These are phyloP conservation scores for Drosophila kanapiae DNA, from an alignment of 1,140 invertebrate genomes.

Conservation along the genomic window DNA sequence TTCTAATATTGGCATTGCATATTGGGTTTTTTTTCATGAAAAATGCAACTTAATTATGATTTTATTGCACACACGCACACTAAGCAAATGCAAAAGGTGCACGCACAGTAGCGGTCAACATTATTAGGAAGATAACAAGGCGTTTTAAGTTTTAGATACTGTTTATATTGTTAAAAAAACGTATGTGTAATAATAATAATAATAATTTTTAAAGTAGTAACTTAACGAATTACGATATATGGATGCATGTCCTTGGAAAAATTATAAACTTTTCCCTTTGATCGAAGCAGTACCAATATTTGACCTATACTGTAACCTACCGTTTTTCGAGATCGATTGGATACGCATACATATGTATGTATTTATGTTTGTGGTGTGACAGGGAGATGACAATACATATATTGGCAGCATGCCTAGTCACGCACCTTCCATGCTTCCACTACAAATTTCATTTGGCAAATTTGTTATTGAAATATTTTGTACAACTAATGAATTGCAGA, in stretches of 20 bases:
- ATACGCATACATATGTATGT: no score
- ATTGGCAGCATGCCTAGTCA: not conserved
- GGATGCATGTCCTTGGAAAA: not conserved
- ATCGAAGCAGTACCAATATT: not conserved
- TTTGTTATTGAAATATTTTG: constrained; percentile 76
- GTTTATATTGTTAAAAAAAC: not conserved
- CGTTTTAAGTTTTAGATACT: no score
- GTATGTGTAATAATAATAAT: not conserved
- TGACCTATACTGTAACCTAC: not conserved
- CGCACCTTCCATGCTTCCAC: not conserved
- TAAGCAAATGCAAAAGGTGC: not conserved
- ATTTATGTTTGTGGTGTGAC: not conserved
- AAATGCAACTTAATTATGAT: constrained; percentile 49
- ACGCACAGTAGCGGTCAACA: not conserved
- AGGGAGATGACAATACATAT: not conserved
- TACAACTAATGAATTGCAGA: constrained; percentile 68
- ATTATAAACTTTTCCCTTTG: no score
- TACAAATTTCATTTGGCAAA: constrained; percentile 66
- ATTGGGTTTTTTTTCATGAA: constrained; percentile 14
- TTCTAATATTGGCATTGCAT: not conserved
- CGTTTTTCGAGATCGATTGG: not conserved
- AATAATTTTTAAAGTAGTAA: not conserved
- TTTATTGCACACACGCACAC: constrained; percentile 10
- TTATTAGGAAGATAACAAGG: not conserved
- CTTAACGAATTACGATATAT: not conserved